Evolutionary conservation across 2,113 vertebrate genomes (phyloP).

Genomic region (Engraulis encrasicolus): DNA sequence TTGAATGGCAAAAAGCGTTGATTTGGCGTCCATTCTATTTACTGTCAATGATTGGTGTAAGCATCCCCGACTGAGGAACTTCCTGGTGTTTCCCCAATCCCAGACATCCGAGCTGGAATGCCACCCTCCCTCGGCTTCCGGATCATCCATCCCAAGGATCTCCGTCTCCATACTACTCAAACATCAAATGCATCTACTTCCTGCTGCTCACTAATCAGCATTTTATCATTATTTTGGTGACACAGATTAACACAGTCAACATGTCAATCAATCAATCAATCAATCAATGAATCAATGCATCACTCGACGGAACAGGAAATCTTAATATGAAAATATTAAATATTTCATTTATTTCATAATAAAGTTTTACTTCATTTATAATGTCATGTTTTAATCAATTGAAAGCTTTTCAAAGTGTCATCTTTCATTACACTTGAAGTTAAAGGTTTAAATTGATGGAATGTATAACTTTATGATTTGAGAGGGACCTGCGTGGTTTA

Average conservation of each 20-base stretch:
- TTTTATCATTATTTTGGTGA: neutral
- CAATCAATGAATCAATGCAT: neutral
- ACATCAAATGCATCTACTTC: neutral
- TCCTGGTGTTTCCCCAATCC: conserved; percentile 33
- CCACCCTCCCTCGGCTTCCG: conserved; percentile 18
- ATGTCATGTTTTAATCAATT: too few species aligned
- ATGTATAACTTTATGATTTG: neutral
- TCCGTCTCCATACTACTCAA: neutral
- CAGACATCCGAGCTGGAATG: conserved; percentile 44
- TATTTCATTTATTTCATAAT: neutral
- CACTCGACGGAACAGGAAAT: neutral
- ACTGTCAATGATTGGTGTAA: too few species aligned
- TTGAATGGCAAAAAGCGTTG: too few species aligned
- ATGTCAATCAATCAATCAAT: neutral
- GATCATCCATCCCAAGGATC: conserved; percentile 23
- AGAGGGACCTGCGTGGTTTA: neutral
- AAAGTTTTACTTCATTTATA: too few species aligned
- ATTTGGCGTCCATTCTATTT: too few species aligned
- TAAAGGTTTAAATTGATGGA: neutral
- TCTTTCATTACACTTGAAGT: neutral
- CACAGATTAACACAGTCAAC: too few species aligned
- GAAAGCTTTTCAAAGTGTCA: too few species aligned
- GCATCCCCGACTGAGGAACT: conserved; percentile 26
- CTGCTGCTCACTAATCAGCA: neutral
- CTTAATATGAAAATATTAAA: neutral